Conservation (phyloP, 1,140 invertebrate species). For the Microplitis mediator region DNA sequence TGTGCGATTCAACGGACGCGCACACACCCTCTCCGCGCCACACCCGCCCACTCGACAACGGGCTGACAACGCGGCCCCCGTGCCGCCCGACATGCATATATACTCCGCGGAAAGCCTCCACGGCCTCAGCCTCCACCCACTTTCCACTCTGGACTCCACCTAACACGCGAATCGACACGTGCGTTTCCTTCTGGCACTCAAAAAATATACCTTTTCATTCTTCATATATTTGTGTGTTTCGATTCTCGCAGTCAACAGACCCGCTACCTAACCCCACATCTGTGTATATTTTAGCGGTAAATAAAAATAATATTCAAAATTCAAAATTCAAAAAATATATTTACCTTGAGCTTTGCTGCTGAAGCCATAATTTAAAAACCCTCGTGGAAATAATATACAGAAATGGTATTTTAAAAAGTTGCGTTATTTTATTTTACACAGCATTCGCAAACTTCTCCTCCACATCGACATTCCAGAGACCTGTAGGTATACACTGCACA, state of each 20-base stretch:
- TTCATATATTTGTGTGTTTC: background rate
- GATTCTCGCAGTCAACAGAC: background rate
- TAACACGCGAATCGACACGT: constrained; percentile 54
- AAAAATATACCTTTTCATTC: background rate
- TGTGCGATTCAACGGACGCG: constrained; percentile 31
- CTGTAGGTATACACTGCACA: background rate
- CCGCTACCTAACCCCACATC: too few species aligned
- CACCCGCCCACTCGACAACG: constrained; percentile 52
- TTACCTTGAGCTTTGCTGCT: constrained; percentile 32
- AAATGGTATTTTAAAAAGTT: background rate
- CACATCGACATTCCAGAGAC: background rate
- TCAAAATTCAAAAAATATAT: constrained; percentile 7
- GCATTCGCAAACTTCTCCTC: background rate
- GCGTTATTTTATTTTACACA: background rate
- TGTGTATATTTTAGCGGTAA: too few species aligned
- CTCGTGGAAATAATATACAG: background rate
- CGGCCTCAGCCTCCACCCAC: constrained; percentile 58
- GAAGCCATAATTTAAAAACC: background rate
- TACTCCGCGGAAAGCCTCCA: constrained; percentile 48
- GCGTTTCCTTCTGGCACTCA: constrained; percentile 33
- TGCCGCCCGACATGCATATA: constrained; percentile 38
- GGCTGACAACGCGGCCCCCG: constrained; percentile 35
- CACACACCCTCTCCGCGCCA: constrained; percentile 49
- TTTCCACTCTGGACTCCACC: constrained; percentile 57
- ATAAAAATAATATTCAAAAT: background rate